Evolutionary conservation across 2,888 invertebrate genomes (phyloP).

Genomic region (Cryptocephalus moraei): DNA sequence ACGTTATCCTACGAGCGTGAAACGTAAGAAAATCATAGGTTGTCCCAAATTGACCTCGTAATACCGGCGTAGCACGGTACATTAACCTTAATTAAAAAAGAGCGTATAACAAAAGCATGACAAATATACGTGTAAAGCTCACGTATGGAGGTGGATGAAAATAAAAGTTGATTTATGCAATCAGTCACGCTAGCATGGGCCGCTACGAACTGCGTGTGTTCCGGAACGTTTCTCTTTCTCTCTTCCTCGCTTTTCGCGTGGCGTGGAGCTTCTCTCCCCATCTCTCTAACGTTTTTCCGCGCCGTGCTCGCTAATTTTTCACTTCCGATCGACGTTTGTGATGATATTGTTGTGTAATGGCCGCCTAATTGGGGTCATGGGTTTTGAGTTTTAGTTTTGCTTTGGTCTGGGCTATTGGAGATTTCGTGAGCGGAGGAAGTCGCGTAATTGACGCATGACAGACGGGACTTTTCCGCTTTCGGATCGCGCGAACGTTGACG

Average conservation of each 20-base stretch:
- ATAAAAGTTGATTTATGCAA: conserved; percentile 31
- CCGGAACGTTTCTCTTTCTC: conserved; percentile 7
- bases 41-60: no score
- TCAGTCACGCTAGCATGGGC: conserved; percentile 28
- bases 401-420: no score
- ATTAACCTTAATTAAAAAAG: conserved; percentile 16
- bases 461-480: no score
- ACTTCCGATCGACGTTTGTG: conserved; percentile 20
- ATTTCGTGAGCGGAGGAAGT: no score
- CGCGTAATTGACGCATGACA: no score
- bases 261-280: conserved; percentile 1
- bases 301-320: conserved; percentile 27
- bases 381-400: conserved; percentile 2
- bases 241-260: conserved; percentile 2
- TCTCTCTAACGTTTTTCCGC: conserved; percentile 26
- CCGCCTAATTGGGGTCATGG: neutral
- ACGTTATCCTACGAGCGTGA: no score
- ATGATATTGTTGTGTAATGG: neutral
- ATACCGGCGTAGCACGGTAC: conserved; percentile 1
- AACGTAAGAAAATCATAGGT: no score
- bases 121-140: conserved; percentile 16
- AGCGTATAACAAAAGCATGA: conserved; percentile 15
- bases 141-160: conserved; percentile 22
- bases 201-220: conserved; percentile 23
- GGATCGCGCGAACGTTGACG: no score